phyloP scores from a whole-genome alignment of 1,140 invertebrate species.

The Formica selysi region DNA sequence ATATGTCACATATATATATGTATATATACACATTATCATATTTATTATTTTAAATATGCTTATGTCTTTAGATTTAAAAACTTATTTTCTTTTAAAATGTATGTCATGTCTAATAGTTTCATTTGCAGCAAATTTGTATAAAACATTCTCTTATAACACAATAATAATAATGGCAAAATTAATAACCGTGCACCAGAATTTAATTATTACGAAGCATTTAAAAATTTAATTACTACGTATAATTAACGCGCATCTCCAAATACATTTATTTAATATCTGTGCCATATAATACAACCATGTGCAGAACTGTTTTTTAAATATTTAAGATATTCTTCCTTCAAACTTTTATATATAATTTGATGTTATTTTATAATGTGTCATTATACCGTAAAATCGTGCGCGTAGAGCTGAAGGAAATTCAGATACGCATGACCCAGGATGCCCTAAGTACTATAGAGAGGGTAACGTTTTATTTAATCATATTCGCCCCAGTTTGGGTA shows the following conservation, averaged over 20 bases:
- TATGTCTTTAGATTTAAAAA: neutral
- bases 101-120: neutral
- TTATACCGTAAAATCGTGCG: neutral
- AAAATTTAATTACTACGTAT: neutral
- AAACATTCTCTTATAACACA: neutral
- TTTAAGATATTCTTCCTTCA: neutral
- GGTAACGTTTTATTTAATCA: conserved; percentile 66
- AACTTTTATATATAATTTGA: neutral
- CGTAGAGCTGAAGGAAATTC: neutral
- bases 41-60: neutral
- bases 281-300: neutral
- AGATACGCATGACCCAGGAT: neutral
- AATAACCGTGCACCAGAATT: neutral
- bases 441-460: neutral
- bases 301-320: neutral
- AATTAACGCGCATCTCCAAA: no score
- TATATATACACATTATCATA: neutral
- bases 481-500: conserved; percentile 56
- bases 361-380: neutral
- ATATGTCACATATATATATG: no score
- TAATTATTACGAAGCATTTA: neutral
- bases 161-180: neutral
- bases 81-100: neutral
- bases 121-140: neutral
- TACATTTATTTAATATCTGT: neutral